Evolutionary conservation across 92 coral and sea anemone genomes (phyloP), one percentile per base, ranked within the genome.

Genomic region (Montipora capitata): DNA sequence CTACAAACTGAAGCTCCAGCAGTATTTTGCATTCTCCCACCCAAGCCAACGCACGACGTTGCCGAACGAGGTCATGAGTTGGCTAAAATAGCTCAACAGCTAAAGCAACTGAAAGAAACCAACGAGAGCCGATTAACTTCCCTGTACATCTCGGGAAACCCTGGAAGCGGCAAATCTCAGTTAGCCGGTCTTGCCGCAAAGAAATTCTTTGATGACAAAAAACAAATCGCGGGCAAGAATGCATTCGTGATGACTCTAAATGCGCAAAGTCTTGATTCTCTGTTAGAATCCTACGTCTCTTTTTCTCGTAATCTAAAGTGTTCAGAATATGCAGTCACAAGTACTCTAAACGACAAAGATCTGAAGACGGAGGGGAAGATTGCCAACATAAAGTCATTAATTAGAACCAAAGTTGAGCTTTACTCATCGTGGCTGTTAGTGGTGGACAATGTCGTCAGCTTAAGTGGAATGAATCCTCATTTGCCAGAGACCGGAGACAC

Each of bases 81-180:
- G 10, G 67, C 51, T 39, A n/a, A 56, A 39, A 54, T 75, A 5
- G 39, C 74, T 4, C 9, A 56, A 56, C 51, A 54, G 38, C 67
- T 75, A 15, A 56, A 75, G 13, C 41, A 75, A n/a, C 49, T 75
- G 2, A 75, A 75, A 52, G 20, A 1, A 13, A 42, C 67, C 13
- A 56, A 38, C 38, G 11, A 52, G 52, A 54, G 38, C 42, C 40
- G 41, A 5, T 49, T 74, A 10, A 74, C 63, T 6, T 39, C 13
- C 35, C 52, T 88, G 41, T 89, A 83, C 68, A 65, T 89, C 52
- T 67, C 85, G 0, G 93, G 92, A 7, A 82, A 83, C 66, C 77
- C 90, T 0, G 90, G 90, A 2, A 56, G 90, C 51, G 90, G 90
- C 1, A 87, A 87, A 54, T 78, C 85, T 66, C 86, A 86, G 59